These are phyloP conservation scores for Caradrina clavipalpis DNA, from an alignment of 2,888 invertebrate genomes.

Conservation along the genomic window DNA sequence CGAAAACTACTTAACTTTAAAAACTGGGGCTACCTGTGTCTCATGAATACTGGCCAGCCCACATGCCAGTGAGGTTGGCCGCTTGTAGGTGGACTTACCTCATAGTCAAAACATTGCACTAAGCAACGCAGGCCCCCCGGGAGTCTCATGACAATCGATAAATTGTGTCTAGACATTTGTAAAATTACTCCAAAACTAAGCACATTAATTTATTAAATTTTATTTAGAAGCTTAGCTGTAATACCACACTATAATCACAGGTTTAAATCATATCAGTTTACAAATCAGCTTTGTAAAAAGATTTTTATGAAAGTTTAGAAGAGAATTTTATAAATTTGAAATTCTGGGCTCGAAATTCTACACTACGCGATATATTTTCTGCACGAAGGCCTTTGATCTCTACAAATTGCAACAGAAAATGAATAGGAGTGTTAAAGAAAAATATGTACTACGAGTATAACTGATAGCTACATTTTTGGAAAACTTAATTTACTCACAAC, in stretches of 20 bases:
- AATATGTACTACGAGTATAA: conserved; percentile 18
- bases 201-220: too few species aligned
- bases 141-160: neutral
- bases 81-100: conserved; percentile 9
- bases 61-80: conserved; percentile 49
- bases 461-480: conserved; percentile 23
- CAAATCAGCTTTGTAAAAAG: conserved; percentile 8
- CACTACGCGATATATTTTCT: conserved; percentile 18
- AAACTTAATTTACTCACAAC: conserved; percentile 29
- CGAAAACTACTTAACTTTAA: conserved; percentile 77
- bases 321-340: conserved; percentile 13
- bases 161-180: neutral
- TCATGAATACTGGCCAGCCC: conserved; percentile 68
- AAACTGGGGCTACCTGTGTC: conserved; percentile 79
- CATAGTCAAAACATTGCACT: neutral
- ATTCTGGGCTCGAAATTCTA: conserved; percentile 31
- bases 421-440: conserved; percentile 40
- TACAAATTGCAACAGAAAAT: conserved; percentile 45
- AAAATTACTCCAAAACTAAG: neutral
- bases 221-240: neutral
- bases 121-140: neutral
- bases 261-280: neutral
- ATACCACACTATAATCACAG: neutral
- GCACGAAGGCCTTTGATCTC: conserved; percentile 34
- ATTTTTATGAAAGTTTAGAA: neutral